phyloP scores from a whole-genome alignment of 2,113 vertebrate species.

The Furnarius figulus region DNA sequence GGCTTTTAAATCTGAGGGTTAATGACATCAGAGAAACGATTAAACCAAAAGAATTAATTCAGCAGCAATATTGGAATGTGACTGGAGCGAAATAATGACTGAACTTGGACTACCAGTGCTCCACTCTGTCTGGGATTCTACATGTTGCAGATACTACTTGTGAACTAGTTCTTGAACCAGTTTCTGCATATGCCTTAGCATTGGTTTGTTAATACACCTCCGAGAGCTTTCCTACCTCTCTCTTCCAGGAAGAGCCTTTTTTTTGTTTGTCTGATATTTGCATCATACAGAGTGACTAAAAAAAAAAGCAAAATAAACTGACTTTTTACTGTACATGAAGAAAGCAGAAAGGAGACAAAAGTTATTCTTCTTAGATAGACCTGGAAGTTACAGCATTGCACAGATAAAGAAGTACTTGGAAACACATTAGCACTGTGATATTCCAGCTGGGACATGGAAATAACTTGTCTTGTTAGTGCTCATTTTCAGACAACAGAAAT shows the following conservation, averaged over 20 bases:
- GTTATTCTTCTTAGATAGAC: slow-evolving; percentile 36
- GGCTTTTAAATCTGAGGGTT: not conserved
- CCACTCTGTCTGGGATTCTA: not conserved
- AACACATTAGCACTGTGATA: not conserved
- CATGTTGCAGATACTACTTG: not conserved
- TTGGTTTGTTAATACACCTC: not conserved
- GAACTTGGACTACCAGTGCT: rapidly evolving
- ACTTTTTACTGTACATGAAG: not conserved
- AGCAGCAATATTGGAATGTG: rapidly evolving
- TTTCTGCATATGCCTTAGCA: not conserved
- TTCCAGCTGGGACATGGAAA: slow-evolving; percentile 55
- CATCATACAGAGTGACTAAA: not conserved
- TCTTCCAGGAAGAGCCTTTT: not conserved
- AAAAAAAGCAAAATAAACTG: not conserved
- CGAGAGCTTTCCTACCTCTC: not conserved
- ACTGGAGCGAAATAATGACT: not conserved
- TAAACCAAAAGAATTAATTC: not conserved
- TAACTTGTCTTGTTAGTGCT: slow-evolving; percentile 52
- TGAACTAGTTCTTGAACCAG: slow-evolving; percentile 11
- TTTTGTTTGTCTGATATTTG: not conserved
- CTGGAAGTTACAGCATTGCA: not conserved
- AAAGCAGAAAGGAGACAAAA: not conserved
- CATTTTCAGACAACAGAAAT: slow-evolving; percentile 67
- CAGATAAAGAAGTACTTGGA: slow-evolving; percentile 46
- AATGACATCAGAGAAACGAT: not conserved